A percentile compares a stretch with the other conserved stretches of the same genome.
phyloP scores from a whole-genome alignment of 1,140 invertebrate genomes.

The Pogonognathellus flavescens region DNA sequence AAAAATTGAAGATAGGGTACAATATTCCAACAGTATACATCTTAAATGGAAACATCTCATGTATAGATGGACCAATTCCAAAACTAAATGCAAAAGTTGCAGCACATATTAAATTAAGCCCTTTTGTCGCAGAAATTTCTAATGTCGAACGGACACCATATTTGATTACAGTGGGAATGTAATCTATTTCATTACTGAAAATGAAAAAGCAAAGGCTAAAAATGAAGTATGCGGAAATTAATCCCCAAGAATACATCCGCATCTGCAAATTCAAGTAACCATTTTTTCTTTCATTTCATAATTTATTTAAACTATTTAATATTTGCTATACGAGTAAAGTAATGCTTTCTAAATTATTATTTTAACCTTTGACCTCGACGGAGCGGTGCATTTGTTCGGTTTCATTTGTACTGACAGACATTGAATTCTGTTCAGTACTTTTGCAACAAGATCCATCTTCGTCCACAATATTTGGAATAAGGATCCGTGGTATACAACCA shows the following conservation, averaged over 20 bases:
- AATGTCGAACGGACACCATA: not conserved
- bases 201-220: not conserved
- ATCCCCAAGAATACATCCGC: not conserved
- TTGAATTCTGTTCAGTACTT: not conserved
- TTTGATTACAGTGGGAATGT: not conserved
- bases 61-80: too few species aligned
- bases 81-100: not conserved
- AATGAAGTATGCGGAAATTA: not conserved
- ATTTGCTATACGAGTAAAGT: too few species aligned
- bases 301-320: too few species aligned
- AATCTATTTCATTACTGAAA: not conserved
- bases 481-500: not conserved
- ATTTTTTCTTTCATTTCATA: too few species aligned
- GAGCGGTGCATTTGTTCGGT: not conserved
- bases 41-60: not conserved
- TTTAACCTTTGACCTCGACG: not conserved
- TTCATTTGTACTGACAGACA: not conserved
- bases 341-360: too few species aligned
- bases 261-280: not conserved
- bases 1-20: not conserved
- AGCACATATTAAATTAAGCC: not conserved
- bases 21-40: not conserved
- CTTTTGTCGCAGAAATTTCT: not conserved
- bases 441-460: not conserved
- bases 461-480: not conserved